Evolutionary conservation across 2,797 vertebrate genomes (phyloP), one percentile per base, ranked within the genome.

Genomic region (Poecilia gillii): DNA sequence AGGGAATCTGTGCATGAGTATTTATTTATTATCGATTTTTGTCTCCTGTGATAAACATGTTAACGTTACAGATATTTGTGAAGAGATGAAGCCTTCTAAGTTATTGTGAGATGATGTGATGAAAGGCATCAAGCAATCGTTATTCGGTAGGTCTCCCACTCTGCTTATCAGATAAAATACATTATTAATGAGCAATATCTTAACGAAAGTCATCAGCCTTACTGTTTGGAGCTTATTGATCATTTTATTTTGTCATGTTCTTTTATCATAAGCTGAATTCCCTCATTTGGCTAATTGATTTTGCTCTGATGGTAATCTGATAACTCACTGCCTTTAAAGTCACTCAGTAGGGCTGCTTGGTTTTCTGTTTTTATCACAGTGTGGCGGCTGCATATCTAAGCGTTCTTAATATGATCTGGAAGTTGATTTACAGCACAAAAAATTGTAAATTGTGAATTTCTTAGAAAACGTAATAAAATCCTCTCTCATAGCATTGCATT

Each of bases 1-100:
- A 94, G 96, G 93, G 94, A 95, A 85, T 90, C 92, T 88, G 94
- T 96, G 95, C 95, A 96, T 96, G 96, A 96, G 95, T 96, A 96
- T 97, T 98, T 98, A 97, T 98, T 98, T 97, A 97, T 98, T 97
- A 98, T 98, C 94, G 97, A 99, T 98, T 95, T 95, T 95, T 90
- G 93, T 86, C 73, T 77, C 79, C 84, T 25, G 90, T 76, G 75
- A 33, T 97, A 95, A 97, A 96, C 85, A 91, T 93, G 97, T 97
- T 98, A 97, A 95, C 96, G 93, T 96, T 96, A 95, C 94, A 94
- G 94, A 96, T 98, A 97, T 98, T 97, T 96, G 94, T 96, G 96
- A 96, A 90, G 93, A 86, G 94, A 95, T 97, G 94, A 96, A 95
- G 91, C 92, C 85, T 93, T 96, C 93, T 91, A 91, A 94, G 91